These are phyloP conservation scores for Aphidius ervi DNA, from an alignment of 1,140 invertebrate species.

Conservation along the genomic window DNA sequence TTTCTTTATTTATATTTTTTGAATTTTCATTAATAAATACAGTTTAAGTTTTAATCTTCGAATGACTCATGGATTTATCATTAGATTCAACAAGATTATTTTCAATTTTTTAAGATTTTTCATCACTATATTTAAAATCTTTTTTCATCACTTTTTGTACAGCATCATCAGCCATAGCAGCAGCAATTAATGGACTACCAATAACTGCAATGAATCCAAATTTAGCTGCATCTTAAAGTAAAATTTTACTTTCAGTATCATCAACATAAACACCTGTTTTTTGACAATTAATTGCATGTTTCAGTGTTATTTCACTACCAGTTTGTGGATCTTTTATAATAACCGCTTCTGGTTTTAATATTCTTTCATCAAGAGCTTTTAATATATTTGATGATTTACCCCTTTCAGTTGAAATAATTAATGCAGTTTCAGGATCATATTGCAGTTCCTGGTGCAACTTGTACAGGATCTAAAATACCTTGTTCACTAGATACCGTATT, in stretches of 20 bases:
- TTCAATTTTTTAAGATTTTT: slow-evolving; percentile 62
- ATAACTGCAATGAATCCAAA: slow-evolving; percentile 67
- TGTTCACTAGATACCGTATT: slow-evolving; percentile 49
- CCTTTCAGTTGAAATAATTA: slow-evolving; percentile 68
- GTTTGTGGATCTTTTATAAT: slow-evolving; percentile 72
- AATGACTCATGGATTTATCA: slow-evolving; percentile 31
- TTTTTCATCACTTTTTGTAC: slow-evolving; percentile 64
- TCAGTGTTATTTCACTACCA: slow-evolving; percentile 65
- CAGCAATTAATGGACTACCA: slow-evolving; percentile 67
- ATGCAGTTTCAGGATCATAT: slow-evolving; percentile 69
- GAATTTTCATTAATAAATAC: slow-evolving; percentile 20
- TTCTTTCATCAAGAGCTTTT: slow-evolving; percentile 64
- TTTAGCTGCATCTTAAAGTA: slow-evolving; percentile 71
- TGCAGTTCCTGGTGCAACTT: slow-evolving; percentile 62
- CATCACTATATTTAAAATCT: slow-evolving; percentile 73
- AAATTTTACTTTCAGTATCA: slow-evolving; percentile 61
- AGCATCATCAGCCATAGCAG: slow-evolving; percentile 53
- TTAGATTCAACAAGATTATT: slow-evolving; percentile 60
- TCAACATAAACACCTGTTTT: slow-evolving; percentile 69
- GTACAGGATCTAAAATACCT: slow-evolving; percentile 61
- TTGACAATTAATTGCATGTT: slow-evolving; percentile 71
- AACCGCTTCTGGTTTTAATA: slow-evolving; percentile 64
- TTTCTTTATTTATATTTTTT: slow-evolving; percentile 1
- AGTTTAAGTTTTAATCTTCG: slow-evolving; percentile 27
- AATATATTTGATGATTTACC: slow-evolving; percentile 68